Evolutionary conservation across 2,113 vertebrate genomes (phyloP).

Genomic region (Gasterosteus aculeatus): DNA sequence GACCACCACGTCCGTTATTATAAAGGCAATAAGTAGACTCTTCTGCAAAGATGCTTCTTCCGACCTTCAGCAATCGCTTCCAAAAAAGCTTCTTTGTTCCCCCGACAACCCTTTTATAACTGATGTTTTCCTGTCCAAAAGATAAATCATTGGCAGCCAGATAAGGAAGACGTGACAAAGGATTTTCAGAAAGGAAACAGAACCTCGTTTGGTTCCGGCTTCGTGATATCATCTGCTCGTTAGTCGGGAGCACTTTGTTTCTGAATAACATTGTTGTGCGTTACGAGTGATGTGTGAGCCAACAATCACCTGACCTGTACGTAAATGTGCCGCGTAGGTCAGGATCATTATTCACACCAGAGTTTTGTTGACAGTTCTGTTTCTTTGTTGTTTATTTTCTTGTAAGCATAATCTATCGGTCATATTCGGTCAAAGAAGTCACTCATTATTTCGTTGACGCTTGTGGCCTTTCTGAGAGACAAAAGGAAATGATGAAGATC

Average conservation of each 20-base stretch:
- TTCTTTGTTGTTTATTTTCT: neutral
- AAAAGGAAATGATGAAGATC: too few species aligned
- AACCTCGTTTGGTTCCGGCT: slow-evolving; percentile 35
- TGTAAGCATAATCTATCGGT: neutral
- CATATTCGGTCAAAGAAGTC: neutral
- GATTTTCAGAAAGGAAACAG: slow-evolving; percentile 43
- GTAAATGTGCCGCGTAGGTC: neutral
- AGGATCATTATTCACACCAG: neutral
- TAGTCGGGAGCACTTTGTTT: slow-evolving; percentile 14
- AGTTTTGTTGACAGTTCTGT: too few species aligned
- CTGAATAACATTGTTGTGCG: neutral
- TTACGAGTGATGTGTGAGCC: neutral
- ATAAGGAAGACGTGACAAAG: slow-evolving; percentile 57
- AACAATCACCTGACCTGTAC: neutral
- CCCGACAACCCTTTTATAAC: neutral
- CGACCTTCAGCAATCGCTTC: slow-evolving; percentile 11
- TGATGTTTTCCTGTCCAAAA: slow-evolving; percentile 28
- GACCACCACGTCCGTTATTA: slow-evolving; percentile 13
- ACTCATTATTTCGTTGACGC: too few species aligned
- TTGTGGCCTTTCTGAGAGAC: too few species aligned
- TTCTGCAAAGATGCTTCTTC: slow-evolving; percentile 25
- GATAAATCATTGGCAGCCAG: slow-evolving; percentile 41
- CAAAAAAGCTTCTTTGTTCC: slow-evolving; percentile 27
- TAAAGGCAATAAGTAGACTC: slow-evolving; percentile 22
- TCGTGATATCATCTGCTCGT: slow-evolving; percentile 36